Base-by-base conservation (phyloP, 2,797 vertebrate genomes). In the Hyperoplus immaculatus region DNA sequence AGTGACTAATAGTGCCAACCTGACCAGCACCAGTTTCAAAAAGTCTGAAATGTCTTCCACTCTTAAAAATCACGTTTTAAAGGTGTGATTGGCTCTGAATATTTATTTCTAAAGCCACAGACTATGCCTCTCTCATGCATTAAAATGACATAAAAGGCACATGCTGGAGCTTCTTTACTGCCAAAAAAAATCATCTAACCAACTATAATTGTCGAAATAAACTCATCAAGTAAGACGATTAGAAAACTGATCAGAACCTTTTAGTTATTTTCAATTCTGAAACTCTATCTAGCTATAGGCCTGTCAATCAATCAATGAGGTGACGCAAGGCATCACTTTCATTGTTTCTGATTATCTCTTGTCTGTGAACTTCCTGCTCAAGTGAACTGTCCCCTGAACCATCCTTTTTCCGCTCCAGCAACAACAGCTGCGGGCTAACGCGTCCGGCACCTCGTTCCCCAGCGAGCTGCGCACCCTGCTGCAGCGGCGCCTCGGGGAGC, bases 381-480 rank as follows among this genome's bases (percentile, higher is more conserved):
- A 69, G 15, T 61, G 21, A 21, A 21, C 21, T 68, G 13, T 45
- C 18, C 21, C 67, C n/a, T 76, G 58, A 56, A 11, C 74, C 51
- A 46, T 36, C 9, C 21, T 50, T n/a, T 18, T 29, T 3, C 29
- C 29, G 29, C 29, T 29, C 3, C 29, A 91, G 80, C 95, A 99
- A 96, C 97, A 98, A 83, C 98, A 99, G 46, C 94, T 97, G 89
- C 92, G 96, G 72, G 95, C 95, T 87, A 99, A 98, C 2, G 72
- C 95, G 53, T 99, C 98, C 0, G 96, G 95, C 0, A 88, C 95
- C 0, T 91, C 94, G 0, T 96, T 99, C 86, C 97, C 98, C 12
- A 89, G 85, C 0, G 98, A 99, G 81, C 96, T 99, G 12, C 96
- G 97, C 1, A 96, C 97, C 87, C 94, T 98, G 87, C 96, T 99